Conservation (phyloP, 2,888 invertebrate genomes). For the Julus scandinavius region DNA sequence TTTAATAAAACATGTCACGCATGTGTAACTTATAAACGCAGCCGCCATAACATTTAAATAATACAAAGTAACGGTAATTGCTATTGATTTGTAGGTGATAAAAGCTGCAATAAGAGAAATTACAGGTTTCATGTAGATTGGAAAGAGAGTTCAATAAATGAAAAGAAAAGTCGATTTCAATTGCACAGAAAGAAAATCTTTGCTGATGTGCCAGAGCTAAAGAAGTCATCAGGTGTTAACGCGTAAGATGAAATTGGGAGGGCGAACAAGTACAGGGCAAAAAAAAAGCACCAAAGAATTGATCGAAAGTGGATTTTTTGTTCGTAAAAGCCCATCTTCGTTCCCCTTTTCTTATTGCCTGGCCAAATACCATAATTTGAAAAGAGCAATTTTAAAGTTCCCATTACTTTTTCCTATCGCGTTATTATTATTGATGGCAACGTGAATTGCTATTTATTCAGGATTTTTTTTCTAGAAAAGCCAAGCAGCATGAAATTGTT, state of each 20-base stretch:
- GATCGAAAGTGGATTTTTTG: slow-evolving; percentile 10
- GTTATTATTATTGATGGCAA: background rate
- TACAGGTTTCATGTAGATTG: slow-evolving; percentile 3
- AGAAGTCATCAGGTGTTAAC: slow-evolving; percentile 32
- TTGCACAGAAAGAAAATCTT: background rate
- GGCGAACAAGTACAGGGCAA: background rate
- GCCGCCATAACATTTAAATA: slow-evolving; percentile 12
- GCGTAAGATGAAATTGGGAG: background rate
- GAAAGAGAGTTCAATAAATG: background rate
- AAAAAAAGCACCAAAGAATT: background rate
- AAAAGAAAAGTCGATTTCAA: slow-evolving; percentile 30
- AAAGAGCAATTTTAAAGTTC: slow-evolving; percentile 25
- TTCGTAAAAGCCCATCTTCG: background rate
- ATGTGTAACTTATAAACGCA: slow-evolving; percentile 14
- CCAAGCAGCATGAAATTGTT: background rate
- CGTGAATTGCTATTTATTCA: background rate
- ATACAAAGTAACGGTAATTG: slow-evolving; percentile 13
- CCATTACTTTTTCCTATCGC: background rate
- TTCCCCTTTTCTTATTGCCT: background rate
- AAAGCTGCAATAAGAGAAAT: slow-evolving; percentile 38
- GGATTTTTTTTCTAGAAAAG: background rate
- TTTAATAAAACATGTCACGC: slow-evolving; percentile 18
- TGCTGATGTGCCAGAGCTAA: background rate
- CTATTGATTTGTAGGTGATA: slow-evolving; percentile 15
- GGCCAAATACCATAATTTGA: slow-evolving; percentile 30